Percentiles rank a stretch among this genome's conserved stretches.
Evolutionary conservation across 2,797 vertebrate species (phyloP).

Genomic region (Tympanoctomys barrerae): DNA sequence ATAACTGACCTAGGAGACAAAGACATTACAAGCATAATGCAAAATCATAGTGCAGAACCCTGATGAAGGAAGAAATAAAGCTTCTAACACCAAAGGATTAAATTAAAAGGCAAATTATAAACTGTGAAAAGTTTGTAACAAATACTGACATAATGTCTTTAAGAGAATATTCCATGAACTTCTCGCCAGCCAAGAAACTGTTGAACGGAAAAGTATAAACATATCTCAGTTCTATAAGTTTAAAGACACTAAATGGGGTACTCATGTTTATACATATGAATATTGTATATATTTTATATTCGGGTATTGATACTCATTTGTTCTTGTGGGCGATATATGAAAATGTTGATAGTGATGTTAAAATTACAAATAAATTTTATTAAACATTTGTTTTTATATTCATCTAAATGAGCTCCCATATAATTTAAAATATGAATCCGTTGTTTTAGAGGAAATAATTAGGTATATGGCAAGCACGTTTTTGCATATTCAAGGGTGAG

Average conservation of each 20-base stretch:
- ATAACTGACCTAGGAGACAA: background rate
- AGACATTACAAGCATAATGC: background rate
- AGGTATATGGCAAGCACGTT: background rate
- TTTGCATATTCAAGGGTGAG: background rate
- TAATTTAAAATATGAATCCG: background rate
- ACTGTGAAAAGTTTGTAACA: constrained; percentile 16
- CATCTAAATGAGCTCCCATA: background rate
- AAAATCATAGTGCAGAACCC: constrained; percentile 5
- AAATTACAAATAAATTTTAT: background rate
- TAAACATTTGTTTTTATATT: constrained; percentile 18
- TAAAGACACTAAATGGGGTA: background rate
- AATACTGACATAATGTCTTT: constrained; percentile 24
- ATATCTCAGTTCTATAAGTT: background rate
- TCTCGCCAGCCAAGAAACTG: background rate
- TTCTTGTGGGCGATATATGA: background rate
- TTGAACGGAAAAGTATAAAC: background rate
- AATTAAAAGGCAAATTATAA: constrained; percentile 32
- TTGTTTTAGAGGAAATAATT: background rate
- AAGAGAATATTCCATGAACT: background rate
- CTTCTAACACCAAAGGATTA: background rate
- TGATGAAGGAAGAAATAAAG: constrained; percentile 19
- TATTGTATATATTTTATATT: background rate
- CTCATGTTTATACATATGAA: background rate
- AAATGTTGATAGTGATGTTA: background rate
- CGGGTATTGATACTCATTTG: background rate